Evolutionary conservation across 53 echinoderm and acorn worm genomes (phyloP).

Genomic region (Stichopus horrens): DNA sequence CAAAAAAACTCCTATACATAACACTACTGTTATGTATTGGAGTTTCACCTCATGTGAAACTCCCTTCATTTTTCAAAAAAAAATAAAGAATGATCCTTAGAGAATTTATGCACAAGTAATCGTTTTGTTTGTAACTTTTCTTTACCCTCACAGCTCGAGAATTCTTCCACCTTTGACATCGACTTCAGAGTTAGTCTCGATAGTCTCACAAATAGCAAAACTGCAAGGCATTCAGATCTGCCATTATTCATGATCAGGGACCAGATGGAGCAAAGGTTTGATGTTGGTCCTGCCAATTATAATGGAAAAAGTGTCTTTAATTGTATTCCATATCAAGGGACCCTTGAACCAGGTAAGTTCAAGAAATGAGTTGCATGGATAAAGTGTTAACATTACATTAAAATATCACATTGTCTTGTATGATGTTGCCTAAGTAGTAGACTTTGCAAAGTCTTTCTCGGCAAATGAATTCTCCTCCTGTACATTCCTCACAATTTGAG

Average conservation of each 20-base stretch:
- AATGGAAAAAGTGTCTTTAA: constrained; percentile 96
- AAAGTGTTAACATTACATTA: too few species aligned
- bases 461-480: too few species aligned
- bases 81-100: not conserved
- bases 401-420: too few species aligned
- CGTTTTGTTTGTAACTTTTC: not conserved
- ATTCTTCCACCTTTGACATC: constrained; percentile 82
- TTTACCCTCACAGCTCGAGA: constrained; percentile 73
- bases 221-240: constrained; percentile 59
- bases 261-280: not conserved
- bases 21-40: too few species aligned
- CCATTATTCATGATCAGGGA: constrained; percentile 71
- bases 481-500: too few species aligned
- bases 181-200: constrained; percentile 83
- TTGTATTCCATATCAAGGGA: constrained; percentile 86
- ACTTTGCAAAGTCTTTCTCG: too few species aligned
- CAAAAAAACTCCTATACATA: not conserved
- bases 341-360: constrained; percentile 80
- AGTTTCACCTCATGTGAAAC: not conserved
- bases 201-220: constrained; percentile 75
- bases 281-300: constrained; percentile 82
- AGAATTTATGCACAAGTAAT: not conserved
- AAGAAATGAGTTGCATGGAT: too few species aligned
- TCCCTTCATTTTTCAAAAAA: not conserved
- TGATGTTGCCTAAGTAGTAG: too few species aligned